A percentile compares a stretch with the other conserved stretches of the same genome.
Evolutionary conservation across 2,113 vertebrate species (phyloP).

Genomic region (Corythornis madagascariensis): DNA sequence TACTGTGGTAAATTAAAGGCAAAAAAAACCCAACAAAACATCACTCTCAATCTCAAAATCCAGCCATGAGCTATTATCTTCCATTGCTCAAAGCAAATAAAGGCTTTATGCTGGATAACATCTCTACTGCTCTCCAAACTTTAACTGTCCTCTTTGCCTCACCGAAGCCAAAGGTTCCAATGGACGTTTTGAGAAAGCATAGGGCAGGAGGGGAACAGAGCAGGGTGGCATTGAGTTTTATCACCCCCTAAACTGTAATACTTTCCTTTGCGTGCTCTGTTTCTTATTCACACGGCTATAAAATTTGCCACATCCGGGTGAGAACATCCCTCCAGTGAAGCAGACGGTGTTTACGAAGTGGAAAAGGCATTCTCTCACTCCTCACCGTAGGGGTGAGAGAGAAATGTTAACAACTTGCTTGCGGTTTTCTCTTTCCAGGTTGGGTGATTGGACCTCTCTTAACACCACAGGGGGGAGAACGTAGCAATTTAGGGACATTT

Average conservation of each 20-base stretch:
- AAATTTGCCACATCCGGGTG: conserved; percentile 11
- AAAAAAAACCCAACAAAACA: background rate
- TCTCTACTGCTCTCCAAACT: background rate
- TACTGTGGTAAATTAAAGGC: background rate
- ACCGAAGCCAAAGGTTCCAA: background rate
- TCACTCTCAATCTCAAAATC: background rate
- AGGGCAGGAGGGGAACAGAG: background rate
- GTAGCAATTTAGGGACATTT: conserved; percentile 25
- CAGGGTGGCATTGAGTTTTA: conserved; percentile 48
- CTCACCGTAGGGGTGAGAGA: background rate
- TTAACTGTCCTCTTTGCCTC: background rate
- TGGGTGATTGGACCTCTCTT: background rate
- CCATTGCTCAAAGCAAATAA: background rate
- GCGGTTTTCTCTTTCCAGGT: conserved; percentile 52
- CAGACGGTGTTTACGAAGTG: conserved; percentile 19
- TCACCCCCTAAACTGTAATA: background rate
- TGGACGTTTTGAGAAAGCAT: background rate
- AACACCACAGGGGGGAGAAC: background rate
- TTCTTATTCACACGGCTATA: conserved; percentile 22
- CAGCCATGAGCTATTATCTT: background rate
- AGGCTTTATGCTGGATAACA: background rate
- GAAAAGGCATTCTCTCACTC: background rate
- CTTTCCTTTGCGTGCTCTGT: conserved; percentile 52
- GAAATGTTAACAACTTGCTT: background rate
- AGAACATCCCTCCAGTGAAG: conserved; percentile 17